Evolutionary conservation across 2,113 vertebrate species (phyloP).

Genomic region (Centropristis striata): DNA sequence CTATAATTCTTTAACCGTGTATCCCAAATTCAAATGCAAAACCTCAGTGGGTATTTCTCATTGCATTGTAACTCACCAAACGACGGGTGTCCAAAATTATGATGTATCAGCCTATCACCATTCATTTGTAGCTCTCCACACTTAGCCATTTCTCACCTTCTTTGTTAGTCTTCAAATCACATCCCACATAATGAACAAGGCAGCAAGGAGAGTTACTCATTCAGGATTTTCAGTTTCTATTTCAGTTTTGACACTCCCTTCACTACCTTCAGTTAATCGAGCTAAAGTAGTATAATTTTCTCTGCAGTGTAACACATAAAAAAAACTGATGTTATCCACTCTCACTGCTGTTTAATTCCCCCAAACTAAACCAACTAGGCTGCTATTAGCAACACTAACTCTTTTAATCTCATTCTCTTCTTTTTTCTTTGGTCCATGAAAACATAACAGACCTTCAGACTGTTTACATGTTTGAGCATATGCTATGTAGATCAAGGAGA

Average conservation of each 20-base stretch:
- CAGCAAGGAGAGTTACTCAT: neutral
- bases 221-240: constrained; percentile 7
- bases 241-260: constrained; percentile 20
- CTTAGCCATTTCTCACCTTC: neutral
- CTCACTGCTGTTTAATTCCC: constrained; percentile 1
- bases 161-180: constrained; percentile 17
- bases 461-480: neutral
- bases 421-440: neutral
- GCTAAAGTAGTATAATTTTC: constrained; percentile 28
- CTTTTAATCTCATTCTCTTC: neutral
- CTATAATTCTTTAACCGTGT: neutral
- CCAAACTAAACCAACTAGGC: neutral
- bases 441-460: constrained; percentile 15
- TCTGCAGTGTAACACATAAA: neutral
- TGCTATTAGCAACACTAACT: neutral
- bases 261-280: neutral
- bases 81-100: constrained; percentile 8
- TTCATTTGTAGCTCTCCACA: constrained; percentile 17
- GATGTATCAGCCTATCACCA: constrained; percentile 15
- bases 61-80: neutral
- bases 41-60: neutral
- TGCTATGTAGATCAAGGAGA: constrained; percentile 7
- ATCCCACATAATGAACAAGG: constrained; percentile 16
- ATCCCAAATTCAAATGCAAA: constrained; percentile 8
- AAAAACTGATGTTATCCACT: neutral